These are phyloP conservation scores for Protonibea diacanthus DNA, from an alignment of 2,797 vertebrate species.

Conservation along the genomic window DNA sequence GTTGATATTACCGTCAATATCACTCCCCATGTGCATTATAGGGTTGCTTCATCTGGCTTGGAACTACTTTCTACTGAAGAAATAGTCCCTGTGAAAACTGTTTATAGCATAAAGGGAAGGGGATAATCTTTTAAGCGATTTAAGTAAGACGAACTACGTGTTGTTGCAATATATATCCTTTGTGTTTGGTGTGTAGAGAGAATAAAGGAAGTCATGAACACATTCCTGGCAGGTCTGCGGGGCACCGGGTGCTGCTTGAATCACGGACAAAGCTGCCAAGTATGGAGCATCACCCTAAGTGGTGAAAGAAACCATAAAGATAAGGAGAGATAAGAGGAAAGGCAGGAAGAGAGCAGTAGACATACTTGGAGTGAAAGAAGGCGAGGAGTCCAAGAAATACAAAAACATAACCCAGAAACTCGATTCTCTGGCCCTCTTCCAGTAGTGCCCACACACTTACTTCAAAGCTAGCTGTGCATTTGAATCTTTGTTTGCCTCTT, in stretches of 20 bases:
- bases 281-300: slow-evolving; percentile 16
- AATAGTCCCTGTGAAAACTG: background rate
- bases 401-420: slow-evolving; percentile 40
- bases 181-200: slow-evolving; percentile 13
- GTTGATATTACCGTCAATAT: slow-evolving; percentile 52
- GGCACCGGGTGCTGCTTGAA: slow-evolving; percentile 1
- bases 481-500: slow-evolving; percentile 41
- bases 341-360: slow-evolving; percentile 27
- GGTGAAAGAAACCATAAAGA: slow-evolving; percentile 43
- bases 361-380: slow-evolving; percentile 17
- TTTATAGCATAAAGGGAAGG: background rate
- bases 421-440: slow-evolving; percentile 1
- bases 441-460: slow-evolving; percentile 33
- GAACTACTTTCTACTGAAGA: background rate
- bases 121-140: background rate
- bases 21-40: slow-evolving; percentile 9
- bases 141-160: background rate
- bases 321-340: slow-evolving; percentile 43
- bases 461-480: slow-evolving; percentile 48
- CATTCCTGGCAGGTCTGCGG: slow-evolving; percentile 26
- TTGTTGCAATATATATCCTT: background rate
- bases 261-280: slow-evolving; percentile 36
- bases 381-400: slow-evolving; percentile 37
- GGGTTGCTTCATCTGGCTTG: slow-evolving; percentile 7
- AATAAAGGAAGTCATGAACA: slow-evolving; percentile 15